Conservation (phyloP, 2,888 invertebrate genomes). For the Drosophila testacea region DNA sequence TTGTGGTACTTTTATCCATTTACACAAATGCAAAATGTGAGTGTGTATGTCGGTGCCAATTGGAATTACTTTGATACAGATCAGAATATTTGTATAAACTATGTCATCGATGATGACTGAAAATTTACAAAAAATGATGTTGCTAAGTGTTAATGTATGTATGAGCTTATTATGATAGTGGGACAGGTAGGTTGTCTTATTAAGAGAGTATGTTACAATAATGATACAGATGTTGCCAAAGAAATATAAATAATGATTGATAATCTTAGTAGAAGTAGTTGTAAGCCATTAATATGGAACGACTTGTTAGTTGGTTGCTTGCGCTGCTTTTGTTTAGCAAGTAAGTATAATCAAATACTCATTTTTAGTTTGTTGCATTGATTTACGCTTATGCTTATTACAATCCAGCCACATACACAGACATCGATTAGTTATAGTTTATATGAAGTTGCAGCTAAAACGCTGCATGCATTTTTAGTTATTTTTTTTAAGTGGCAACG, state of each 20-base stretch:
- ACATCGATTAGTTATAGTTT: conserved; percentile 59
- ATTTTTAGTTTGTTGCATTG: conserved; percentile 27
- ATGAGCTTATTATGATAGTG: neutral
- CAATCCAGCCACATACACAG: conserved; percentile 78
- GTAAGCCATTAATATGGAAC: conserved; percentile 60
- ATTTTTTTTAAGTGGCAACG: conserved; percentile 29
- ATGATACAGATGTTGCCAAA: conserved; percentile 22
- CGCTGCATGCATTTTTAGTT: conserved; percentile 25
- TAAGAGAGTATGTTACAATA: conserved; percentile 33
- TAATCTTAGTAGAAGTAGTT: conserved; percentile 60
- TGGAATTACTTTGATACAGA: conserved; percentile 25
- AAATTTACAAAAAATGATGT: conserved; percentile 36
- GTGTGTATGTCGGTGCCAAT: conserved; percentile 23
- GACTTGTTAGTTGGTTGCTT: conserved; percentile 62
- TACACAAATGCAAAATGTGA: conserved; percentile 42
- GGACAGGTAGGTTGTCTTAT: neutral
- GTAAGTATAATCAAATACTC: conserved; percentile 28
- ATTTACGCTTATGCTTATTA: conserved; percentile 73
- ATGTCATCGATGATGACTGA: conserved; percentile 14
- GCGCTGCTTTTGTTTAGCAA: conserved; percentile 47
- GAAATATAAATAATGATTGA: conserved; percentile 49
- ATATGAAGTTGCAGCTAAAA: conserved; percentile 44
- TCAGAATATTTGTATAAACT: conserved; percentile 6
- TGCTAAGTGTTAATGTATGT: neutral
- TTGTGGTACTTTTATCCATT: conserved; percentile 36